Conservation (phyloP, 2,797 vertebrate genomes). For the Propithecus deckenii region DNA sequence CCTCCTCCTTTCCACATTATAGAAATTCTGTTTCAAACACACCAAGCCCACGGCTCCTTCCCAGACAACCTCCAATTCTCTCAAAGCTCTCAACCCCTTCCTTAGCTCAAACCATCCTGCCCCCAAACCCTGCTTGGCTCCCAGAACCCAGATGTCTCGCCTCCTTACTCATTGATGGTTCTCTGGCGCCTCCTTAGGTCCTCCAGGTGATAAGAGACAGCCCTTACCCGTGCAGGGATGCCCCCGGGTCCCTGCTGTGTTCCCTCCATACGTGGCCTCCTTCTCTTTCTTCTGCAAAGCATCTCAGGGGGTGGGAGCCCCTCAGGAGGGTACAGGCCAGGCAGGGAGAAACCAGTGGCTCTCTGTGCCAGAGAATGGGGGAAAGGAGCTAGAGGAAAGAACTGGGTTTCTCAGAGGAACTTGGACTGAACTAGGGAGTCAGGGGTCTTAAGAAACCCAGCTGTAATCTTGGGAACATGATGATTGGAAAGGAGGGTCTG, state of each 20-base stretch:
- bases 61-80: slow-evolving; percentile 7
- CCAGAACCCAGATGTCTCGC: background rate
- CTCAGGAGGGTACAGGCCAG: background rate
- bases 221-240: slow-evolving; percentile 47
- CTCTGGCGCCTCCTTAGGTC: slow-evolving; percentile 77
- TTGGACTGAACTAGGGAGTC: background rate
- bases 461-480: background rate
- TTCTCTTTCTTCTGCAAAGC: slow-evolving; percentile 74
- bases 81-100: slow-evolving; percentile 30
- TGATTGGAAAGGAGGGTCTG: background rate
- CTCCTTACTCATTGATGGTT: slow-evolving; percentile 75
- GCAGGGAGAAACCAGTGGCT: slow-evolving; percentile 19
- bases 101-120: background rate
- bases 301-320: slow-evolving; percentile 72
- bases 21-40: background rate
- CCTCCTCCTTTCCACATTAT: background rate
- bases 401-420: background rate
- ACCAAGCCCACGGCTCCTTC: background rate
- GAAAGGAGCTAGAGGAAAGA: background rate
- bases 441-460: background rate
- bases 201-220: slow-evolving; percentile 74
- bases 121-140: background rate
- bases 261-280: background rate
- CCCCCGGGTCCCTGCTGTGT: background rate
- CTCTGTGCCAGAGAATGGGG: slow-evolving; percentile 27